Evolutionary conservation across 2,888 invertebrate genomes (phyloP), one percentile per base, ranked within the genome.

Genomic region (Calliphora vomitoria): DNA sequence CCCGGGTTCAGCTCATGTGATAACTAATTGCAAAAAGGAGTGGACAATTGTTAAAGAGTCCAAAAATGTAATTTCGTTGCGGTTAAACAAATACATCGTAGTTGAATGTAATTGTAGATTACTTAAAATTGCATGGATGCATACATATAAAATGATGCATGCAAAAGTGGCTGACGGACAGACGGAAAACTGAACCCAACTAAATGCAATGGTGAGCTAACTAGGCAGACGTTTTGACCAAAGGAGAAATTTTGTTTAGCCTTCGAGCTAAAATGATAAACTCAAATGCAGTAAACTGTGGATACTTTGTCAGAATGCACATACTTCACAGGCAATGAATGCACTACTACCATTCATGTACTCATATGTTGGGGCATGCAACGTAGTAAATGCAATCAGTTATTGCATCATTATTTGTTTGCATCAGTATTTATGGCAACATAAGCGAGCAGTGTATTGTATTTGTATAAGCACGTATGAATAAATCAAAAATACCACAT

Each of bases 101-200:
- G 88, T 89, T 76, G 82, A 79, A 84, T 84, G 82, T 80, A 88
- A 89, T 89, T 90, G 89, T 91, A 91, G 90, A 91, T 91, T 91
- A 91, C 90, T 89, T 89, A 89, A 81, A 76, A 58, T 86, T 89
- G 89, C 89, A 47, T 80, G 25, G 8, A 41, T 60, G n/a, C 20
- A 55, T 66, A 10, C 55, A 44, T 47, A 38, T 35, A 53, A 81
- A 81, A 62, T 81, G 20, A 50, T 38, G 60, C 60, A 60, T 71
- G 38, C 38, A 31, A 55, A 68, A 44, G 53, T 25, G 55, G 31
- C 58, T 47, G 18, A 18, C 8, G n/a, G 41, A 13, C 18, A 44
- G 10, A 41, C 25, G 25, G 53, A n/a, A 44, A 50, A 10, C 15
- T 58, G 6, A n/a, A n/a, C 15, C 31, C 41, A 38, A 71, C 20